Evolutionary conservation across 2,797 vertebrate species (phyloP), one percentile per base, ranked within the genome.

Genomic region (Emys orbicularis): DNA sequence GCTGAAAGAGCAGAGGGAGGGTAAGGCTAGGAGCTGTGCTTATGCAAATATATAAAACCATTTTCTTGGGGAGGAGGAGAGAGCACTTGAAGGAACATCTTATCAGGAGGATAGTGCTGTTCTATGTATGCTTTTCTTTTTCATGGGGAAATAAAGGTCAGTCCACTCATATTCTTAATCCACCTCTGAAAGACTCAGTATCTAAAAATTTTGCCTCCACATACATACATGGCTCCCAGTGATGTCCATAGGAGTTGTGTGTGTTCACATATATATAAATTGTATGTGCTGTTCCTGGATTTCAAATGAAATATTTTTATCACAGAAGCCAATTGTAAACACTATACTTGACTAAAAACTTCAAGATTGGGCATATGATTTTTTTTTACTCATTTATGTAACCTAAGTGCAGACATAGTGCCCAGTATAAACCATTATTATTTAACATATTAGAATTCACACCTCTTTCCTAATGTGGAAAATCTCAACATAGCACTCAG

Each of bases 361-460:
- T 3, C 91, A 89, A 76, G 44, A 76, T 47, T 29, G 16, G 1
- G 9, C 0, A 0, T 50, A 9, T 27, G 1, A 2, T 56, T 37
- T 41, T 72, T 72, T 65, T n/a, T 72, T 12, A 41, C 44, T 44
- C 44, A 8, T 44, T 12, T 37, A 68, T 37, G 2, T 56, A 86
- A 87, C 8, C 80, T 4, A 21, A 23, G 57, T 6, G 23, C 59
- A 6, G 5, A 27, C 10, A 0, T 21, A 21, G 1, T 3, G 74
- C 68, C 52, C 25, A 68, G 59, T 27, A 77, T n/a, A 15, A 34
- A 41, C 0, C 49, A 49, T 68, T 3, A 8, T 10, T 25, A 49
- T n/a, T 86, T n/a, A 61, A 54, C 59, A 68, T 19, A 44, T 81
- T 12, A 57, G 44, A 34, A 47, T 47, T 47, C 25, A 25, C 18